These are phyloP conservation scores for Dreissena rostriformis DNA, from an alignment of 1,140 invertebrate genomes.

Conservation along the genomic window DNA sequence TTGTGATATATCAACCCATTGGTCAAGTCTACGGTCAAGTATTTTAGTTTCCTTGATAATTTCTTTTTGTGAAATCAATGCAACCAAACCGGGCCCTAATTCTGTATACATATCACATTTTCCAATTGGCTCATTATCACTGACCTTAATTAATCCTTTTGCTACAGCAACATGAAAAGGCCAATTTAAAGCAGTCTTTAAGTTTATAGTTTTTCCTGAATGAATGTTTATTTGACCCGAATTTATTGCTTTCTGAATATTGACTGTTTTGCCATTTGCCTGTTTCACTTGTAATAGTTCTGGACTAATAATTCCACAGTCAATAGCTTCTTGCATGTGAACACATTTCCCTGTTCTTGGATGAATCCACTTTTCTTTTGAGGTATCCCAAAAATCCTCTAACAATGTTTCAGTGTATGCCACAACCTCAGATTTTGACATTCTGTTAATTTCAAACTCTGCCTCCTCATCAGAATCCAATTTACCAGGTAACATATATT, in stretches of 20 bases:
- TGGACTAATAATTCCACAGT: slow-evolving; percentile 85
- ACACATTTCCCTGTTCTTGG: slow-evolving; percentile 89
- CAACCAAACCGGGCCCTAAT: slow-evolving; percentile 62
- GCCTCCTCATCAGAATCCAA: slow-evolving; percentile 38
- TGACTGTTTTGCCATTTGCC: slow-evolving; percentile 84
- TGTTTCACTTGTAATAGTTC: slow-evolving; percentile 87
- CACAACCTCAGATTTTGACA: slow-evolving; percentile 45
- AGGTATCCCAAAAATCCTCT: slow-evolving; percentile 74
- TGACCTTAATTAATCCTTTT: slow-evolving; percentile 63
- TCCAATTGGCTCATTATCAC: slow-evolving; percentile 49
- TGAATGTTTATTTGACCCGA: slow-evolving; percentile 85
- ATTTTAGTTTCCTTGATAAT: slow-evolving; percentile 55
- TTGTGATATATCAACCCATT: slow-evolving; percentile 57
- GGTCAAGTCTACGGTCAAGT: slow-evolving; percentile 62
- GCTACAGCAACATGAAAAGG: slow-evolving; percentile 69
- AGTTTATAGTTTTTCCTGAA: slow-evolving; percentile 87
- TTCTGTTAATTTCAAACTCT: slow-evolving; percentile 24
- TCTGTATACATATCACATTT: slow-evolving; percentile 63
- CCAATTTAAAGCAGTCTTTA: slow-evolving; percentile 82
- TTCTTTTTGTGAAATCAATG: slow-evolving; percentile 54
- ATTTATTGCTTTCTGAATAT: slow-evolving; percentile 68
- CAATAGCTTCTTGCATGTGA: slow-evolving; percentile 89
- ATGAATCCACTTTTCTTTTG: slow-evolving; percentile 82
- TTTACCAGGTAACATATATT: slow-evolving; percentile 44
- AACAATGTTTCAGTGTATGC: slow-evolving; percentile 62